Conservation (phyloP, 2,113 vertebrate species). For the Uria lomvia region DNA sequence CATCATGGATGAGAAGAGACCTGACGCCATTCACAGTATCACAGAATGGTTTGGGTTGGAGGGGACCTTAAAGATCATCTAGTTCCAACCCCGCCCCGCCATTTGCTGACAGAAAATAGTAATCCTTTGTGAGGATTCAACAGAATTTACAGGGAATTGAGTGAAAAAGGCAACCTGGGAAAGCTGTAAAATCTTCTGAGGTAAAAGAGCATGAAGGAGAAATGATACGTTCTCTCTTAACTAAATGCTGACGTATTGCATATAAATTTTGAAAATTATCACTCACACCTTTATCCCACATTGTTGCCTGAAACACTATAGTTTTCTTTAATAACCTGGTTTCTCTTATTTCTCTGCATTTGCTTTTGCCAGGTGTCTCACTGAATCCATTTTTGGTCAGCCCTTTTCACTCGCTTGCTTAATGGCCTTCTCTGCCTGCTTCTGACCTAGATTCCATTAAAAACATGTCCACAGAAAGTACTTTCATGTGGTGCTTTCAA, state of each 20-base stretch:
- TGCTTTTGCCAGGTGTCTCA: constrained; percentile 10
- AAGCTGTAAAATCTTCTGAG: neutral
- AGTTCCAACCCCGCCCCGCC: no score
- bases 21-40: neutral
- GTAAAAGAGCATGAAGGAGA: neutral
- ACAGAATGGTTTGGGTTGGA: no score
- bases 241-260: neutral
- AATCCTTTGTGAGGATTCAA: neutral
- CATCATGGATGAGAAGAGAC: neutral
- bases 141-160: neutral
- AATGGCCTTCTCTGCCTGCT: constrained; percentile 22
- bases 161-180: neutral
- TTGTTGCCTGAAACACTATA: constrained; percentile 15
- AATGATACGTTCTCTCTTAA: neutral
- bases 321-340: neutral
- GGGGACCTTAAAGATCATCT: no score
- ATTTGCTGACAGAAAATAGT: neutral
- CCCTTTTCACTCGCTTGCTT: neutral
- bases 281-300: neutral
- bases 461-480: neutral
- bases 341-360: constrained; percentile 2
- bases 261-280: neutral
- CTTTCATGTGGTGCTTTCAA: constrained; percentile 45
- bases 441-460: constrained; percentile 55
- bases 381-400: neutral